A percentile compares a stretch with the other conserved stretches of the same genome.
These are phyloP conservation scores for Junco hyemalis DNA, from an alignment of 2,113 vertebrate species.

Conservation along the genomic window DNA sequence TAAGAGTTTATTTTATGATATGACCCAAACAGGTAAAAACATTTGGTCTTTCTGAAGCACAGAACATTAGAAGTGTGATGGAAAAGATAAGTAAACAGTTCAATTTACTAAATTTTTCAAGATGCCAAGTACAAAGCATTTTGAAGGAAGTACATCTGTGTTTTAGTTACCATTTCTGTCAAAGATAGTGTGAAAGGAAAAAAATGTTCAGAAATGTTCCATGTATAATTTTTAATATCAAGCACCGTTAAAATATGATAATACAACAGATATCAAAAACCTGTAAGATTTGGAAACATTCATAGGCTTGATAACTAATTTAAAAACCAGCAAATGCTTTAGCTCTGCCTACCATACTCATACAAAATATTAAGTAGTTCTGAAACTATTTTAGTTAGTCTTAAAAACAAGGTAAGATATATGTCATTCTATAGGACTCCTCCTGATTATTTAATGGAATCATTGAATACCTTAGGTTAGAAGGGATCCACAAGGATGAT, in stretches of 20 bases:
- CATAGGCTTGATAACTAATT: background rate
- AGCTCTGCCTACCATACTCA: background rate
- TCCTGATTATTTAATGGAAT: background rate
- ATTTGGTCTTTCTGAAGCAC: background rate
- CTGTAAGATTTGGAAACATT: background rate
- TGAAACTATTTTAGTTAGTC: background rate
- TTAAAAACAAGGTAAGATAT: background rate
- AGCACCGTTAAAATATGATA: background rate
- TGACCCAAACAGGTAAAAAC: background rate
- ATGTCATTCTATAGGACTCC: background rate
- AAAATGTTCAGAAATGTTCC: background rate
- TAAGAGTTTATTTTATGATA: background rate
- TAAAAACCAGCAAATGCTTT: background rate
- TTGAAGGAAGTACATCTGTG: background rate
- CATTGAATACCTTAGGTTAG: background rate
- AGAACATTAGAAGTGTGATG: background rate
- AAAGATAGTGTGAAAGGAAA: background rate
- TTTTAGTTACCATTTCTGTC: background rate
- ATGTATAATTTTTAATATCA: background rate
- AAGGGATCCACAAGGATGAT: background rate
- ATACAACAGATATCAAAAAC: background rate
- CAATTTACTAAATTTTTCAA: background rate
- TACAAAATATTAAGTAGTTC: background rate
- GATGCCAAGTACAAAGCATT: background rate
- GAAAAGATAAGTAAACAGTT: background rate